Evolutionary conservation across 1,140 invertebrate species (phyloP).

Genomic region (Aethina tumida): DNA sequence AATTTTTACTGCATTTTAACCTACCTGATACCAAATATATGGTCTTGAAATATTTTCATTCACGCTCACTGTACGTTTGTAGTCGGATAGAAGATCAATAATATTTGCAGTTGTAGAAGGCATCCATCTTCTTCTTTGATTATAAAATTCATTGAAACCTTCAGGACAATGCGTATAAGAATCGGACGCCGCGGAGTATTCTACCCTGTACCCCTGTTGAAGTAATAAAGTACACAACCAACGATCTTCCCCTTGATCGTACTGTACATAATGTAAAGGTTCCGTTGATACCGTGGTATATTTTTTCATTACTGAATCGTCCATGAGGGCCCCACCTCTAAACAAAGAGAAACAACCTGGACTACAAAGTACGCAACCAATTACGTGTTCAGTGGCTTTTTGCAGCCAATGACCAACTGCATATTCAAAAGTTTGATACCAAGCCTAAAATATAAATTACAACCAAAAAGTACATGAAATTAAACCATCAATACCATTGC

Average conservation of each 20-base stretch:
- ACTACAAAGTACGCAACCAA: slow-evolving; percentile 79
- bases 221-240: slow-evolving; percentile 82
- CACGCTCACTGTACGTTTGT: slow-evolving; percentile 60
- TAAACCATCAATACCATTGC: no score
- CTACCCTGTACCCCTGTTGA: slow-evolving; percentile 77
- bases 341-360: slow-evolving; percentile 90
- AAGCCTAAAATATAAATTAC: no score
- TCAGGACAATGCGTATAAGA: slow-evolving; percentile 86
- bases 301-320: slow-evolving; percentile 80
- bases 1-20: slow-evolving; percentile 2
- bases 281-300: slow-evolving; percentile 74
- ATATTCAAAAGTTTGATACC: slow-evolving; percentile 92
- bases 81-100: slow-evolving; percentile 66
- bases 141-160: slow-evolving; percentile 81
- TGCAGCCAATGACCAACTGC: slow-evolving; percentile 92
- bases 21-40: slow-evolving; percentile 75
- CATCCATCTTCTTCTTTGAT: slow-evolving; percentile 79
- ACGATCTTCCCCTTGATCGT: slow-evolving; percentile 84
- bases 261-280: slow-evolving; percentile 81
- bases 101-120: slow-evolving; percentile 86
- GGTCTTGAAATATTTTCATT: slow-evolving; percentile 79
- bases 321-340: slow-evolving; percentile 78
- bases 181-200: slow-evolving; percentile 87
- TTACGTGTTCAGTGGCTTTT: slow-evolving; percentile 90
- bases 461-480: no score